Evolutionary conservation across 2,888 invertebrate genomes (phyloP).

Genomic region (Argyresthia albistria): DNA sequence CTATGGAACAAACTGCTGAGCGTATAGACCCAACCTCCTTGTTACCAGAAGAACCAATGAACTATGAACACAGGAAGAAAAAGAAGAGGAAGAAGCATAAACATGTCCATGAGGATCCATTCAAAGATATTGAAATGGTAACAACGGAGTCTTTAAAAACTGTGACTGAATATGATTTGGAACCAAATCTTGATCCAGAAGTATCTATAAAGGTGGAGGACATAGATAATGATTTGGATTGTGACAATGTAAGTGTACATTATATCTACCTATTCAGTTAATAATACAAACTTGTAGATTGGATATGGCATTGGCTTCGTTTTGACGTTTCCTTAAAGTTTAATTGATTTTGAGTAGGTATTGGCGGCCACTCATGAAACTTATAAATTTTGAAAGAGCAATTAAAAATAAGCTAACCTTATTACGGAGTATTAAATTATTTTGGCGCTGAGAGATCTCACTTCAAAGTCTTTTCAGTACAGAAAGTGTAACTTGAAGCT

Average conservation of each 20-base stretch:
- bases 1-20: background rate
- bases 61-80: conserved; percentile 56
- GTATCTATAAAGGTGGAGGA: conserved; percentile 58
- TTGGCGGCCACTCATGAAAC: no score
- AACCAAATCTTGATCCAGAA: conserved; percentile 36
- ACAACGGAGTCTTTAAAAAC: conserved; percentile 11
- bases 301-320: no score
- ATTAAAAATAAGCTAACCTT: no score
- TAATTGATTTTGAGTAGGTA: no score
- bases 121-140: conserved; percentile 43
- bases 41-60: conserved; percentile 55
- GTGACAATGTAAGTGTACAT: conserved; percentile 47
- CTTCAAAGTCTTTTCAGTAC: no score
- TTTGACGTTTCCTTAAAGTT: no score
- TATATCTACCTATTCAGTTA: background rate
- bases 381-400: no score
- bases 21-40: conserved; percentile 52
- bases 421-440: no score
- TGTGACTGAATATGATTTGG: background rate
- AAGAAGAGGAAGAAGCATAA: conserved; percentile 46
- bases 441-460: no score
- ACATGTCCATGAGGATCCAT: conserved; percentile 45
- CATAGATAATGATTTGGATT: conserved; percentile 58
- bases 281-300: no score
- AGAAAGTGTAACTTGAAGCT: no score